A percentile compares a stretch with the other conserved stretches of the same genome.
These are phyloP conservation scores for Lampris megalopsis DNA, from an alignment of 2,113 vertebrate genomes.

Conservation along the genomic window DNA sequence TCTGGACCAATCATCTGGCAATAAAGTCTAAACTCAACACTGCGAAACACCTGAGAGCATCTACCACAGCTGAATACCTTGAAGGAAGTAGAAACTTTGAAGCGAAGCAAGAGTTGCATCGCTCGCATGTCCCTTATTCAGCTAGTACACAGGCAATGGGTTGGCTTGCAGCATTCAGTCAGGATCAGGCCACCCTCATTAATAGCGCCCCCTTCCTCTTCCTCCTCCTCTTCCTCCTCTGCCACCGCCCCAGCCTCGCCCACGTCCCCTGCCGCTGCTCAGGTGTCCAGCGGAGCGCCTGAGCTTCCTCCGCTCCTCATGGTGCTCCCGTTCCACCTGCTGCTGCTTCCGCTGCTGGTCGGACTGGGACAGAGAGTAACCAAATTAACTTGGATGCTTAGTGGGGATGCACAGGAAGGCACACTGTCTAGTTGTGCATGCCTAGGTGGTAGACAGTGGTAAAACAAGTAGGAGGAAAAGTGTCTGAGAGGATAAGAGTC, in stretches of 20 bases:
- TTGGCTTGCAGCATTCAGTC: neutral
- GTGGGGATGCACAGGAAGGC: neutral
- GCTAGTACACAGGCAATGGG: neutral
- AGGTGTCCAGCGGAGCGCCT: constrained; percentile 90
- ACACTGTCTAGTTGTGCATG: neutral
- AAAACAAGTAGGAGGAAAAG: neutral
- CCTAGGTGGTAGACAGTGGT: too few species aligned
- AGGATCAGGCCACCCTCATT: constrained; percentile 20
- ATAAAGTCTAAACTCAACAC: too few species aligned
- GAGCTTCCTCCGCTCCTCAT: constrained; percentile 90
- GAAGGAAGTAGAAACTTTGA: too few species aligned
- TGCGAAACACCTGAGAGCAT: too few species aligned
- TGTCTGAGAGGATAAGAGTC: too few species aligned
- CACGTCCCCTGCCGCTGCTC: constrained; percentile 68
- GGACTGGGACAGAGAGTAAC: constrained; percentile 77
- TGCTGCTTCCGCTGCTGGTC: constrained; percentile 91
- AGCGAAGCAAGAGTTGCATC: too few species aligned
- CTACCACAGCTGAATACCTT: too few species aligned
- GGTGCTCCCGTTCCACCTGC: constrained; percentile 89
- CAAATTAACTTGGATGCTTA: too few species aligned
- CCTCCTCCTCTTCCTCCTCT: constrained; percentile 44
- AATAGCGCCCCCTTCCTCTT: constrained; percentile 65
- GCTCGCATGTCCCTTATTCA: neutral
- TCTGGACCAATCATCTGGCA: too few species aligned
- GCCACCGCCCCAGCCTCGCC: constrained; percentile 44